Conservation (phyloP, 2,888 invertebrate species). For the Crioceris asparagi region DNA sequence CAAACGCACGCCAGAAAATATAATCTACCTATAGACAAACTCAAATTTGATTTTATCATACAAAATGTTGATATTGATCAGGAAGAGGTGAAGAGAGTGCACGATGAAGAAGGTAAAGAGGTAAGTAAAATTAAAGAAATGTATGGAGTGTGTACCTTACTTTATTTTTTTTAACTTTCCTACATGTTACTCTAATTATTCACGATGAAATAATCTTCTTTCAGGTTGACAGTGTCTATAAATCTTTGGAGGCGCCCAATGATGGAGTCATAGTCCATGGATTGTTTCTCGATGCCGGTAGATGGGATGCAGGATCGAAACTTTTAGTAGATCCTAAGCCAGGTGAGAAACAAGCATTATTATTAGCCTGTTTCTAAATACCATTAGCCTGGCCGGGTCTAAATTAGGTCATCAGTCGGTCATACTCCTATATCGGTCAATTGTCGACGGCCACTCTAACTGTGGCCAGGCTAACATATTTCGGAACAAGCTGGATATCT, state of each 20-base stretch:
- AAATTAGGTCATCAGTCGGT: no score
- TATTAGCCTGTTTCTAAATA: no score
- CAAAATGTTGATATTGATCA: slow-evolving; percentile 47
- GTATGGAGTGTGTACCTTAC: background rate
- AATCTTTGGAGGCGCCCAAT: slow-evolving; percentile 43
- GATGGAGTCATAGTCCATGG: slow-evolving; percentile 71
- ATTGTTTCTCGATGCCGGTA: slow-evolving; percentile 77
- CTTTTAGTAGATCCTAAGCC: slow-evolving; percentile 68
- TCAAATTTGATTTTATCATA: slow-evolving; percentile 73
- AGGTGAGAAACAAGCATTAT: slow-evolving; percentile 39
- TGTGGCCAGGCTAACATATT: no score
- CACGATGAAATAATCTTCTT: slow-evolving; percentile 17
- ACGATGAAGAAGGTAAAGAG: slow-evolving; percentile 32
- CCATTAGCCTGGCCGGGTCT: no score
- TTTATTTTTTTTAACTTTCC: background rate
- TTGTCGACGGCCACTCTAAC: no score
- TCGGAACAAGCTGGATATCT: no score
- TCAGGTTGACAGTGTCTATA: slow-evolving; percentile 42
- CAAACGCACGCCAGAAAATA: slow-evolving; percentile 84
- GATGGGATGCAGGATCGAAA: slow-evolving; percentile 61
- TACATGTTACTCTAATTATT: no score
- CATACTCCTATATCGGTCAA: no score
- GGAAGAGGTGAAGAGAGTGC: slow-evolving; percentile 50
- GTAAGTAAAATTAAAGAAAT: no score
- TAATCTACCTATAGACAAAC: slow-evolving; percentile 74